phyloP scores from a whole-genome alignment of 2,113 vertebrate genomes.

The Corapipo altera region DNA sequence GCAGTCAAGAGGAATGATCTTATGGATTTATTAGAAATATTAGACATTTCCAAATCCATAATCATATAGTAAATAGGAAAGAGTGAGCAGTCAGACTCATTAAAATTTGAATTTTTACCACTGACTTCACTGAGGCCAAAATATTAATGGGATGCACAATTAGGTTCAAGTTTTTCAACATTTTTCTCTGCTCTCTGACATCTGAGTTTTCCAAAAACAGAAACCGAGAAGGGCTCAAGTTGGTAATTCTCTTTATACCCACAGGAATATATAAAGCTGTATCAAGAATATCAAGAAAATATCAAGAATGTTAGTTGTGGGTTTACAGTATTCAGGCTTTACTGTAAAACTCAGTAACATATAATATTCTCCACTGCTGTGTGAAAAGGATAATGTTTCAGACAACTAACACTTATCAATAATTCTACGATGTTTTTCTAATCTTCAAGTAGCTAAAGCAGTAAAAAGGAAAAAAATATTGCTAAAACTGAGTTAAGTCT shows the following conservation, averaged over 20 bases:
- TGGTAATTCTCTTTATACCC: not conserved
- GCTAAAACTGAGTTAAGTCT: not conserved
- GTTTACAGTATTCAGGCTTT: not conserved
- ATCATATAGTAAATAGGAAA: not conserved
- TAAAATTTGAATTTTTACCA: not conserved
- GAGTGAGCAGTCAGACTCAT: not conserved
- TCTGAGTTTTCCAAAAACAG: not conserved
- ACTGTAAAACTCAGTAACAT: not conserved
- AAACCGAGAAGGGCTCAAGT: not conserved
- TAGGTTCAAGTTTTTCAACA: not conserved
- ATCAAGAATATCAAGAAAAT: not conserved
- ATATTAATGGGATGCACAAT: not conserved
- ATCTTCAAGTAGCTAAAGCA: not conserved
- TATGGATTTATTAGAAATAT: not conserved
- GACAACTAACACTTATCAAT: not conserved
- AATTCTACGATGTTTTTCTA: not conserved
- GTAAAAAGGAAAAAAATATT: not conserved
- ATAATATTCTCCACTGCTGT: not conserved
- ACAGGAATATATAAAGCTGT: not conserved
- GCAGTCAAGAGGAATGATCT: not conserved
- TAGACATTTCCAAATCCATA: not conserved
- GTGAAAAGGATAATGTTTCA: not conserved
- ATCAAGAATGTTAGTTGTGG: not conserved
- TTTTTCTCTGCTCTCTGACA: not conserved
- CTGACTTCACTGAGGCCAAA: not conserved